Evolutionary conservation across 1,140 invertebrate genomes (phyloP).

Genomic region (Hycleus phaleratus): DNA sequence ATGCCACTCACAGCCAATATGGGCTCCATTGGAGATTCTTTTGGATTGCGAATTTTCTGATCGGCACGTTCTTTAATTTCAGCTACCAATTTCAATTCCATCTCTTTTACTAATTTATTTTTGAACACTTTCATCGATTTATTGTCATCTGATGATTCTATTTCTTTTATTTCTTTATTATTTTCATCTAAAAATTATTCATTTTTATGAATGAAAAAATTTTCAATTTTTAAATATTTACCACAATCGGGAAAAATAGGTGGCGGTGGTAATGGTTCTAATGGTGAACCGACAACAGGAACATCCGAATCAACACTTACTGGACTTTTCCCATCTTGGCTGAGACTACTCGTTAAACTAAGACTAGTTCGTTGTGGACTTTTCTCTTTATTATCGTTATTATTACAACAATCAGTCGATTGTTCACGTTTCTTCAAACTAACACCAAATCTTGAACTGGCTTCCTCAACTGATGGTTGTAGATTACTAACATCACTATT

Average conservation of each 20-base stretch:
- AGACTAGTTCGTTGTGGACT: conserved; percentile 37
- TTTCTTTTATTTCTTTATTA: conserved; percentile 16
- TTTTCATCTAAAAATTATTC: neutral
- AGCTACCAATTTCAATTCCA: conserved; percentile 70
- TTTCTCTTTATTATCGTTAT: conserved; percentile 38
- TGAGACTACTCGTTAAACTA: conserved; percentile 41
- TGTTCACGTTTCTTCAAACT: conserved; percentile 60
- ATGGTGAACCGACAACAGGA: conserved; percentile 36
- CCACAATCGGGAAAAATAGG: conserved; percentile 36
- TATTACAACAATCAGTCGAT: conserved; percentile 52
- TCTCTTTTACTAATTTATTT: conserved; percentile 55
- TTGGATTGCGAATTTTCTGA: conserved; percentile 46
- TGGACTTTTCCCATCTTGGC: conserved; percentile 41
- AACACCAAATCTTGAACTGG: conserved; percentile 61
- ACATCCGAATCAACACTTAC: conserved; percentile 39
- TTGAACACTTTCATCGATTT: conserved; percentile 40
- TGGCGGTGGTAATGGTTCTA: conserved; percentile 35
- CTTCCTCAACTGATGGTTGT: conserved; percentile 60
- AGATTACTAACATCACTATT: conserved; percentile 53
- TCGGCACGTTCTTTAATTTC: conserved; percentile 74
- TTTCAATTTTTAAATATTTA: neutral
- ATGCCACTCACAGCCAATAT: conserved; percentile 40
- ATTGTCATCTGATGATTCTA: conserved; percentile 26
- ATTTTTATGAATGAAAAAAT: neutral
- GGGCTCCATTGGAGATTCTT: conserved; percentile 43